A percentile compares a stretch with the other conserved stretches of the same genome.
phyloP scores from a whole-genome alignment of 2,797 vertebrate species.

The Petrocephalus sullivani region DNA sequence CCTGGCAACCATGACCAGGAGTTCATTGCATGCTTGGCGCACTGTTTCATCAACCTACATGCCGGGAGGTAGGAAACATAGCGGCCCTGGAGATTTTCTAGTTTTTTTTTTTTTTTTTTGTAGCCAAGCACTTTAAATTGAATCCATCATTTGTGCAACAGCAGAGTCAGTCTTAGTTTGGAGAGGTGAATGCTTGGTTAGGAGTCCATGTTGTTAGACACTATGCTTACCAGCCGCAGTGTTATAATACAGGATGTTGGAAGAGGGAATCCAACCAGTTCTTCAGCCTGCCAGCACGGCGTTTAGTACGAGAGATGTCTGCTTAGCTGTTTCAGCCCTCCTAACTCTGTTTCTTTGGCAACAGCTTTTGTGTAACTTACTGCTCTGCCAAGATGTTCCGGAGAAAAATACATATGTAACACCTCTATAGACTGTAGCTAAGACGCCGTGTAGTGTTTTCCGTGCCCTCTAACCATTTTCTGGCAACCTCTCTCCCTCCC shows the following conservation, averaged over 20 bases:
- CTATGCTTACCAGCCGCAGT: not conserved
- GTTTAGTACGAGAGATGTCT: not conserved
- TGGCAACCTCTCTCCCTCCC: not conserved
- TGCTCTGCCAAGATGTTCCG: not conserved
- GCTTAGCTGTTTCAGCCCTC: not conserved
- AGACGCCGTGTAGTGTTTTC: not conserved
- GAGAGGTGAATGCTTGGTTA: not conserved
- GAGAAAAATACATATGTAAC: not conserved
- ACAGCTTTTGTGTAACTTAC: not conserved
- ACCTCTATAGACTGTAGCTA: not conserved
- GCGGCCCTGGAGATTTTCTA: no score
- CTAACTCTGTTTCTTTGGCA: not conserved
- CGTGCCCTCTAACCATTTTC: not conserved
- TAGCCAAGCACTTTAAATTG: not conserved
- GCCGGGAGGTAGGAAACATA: conserved; percentile 73
- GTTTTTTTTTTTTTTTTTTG: not conserved
- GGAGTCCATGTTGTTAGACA: not conserved
- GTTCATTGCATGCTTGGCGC: conserved; percentile 91
- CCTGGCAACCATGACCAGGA: conserved; percentile 97
- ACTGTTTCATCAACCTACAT: conserved; percentile 92
- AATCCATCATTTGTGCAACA: not conserved
- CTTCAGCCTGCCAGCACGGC: not conserved
- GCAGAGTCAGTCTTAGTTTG: not conserved
- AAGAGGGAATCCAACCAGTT: not conserved
- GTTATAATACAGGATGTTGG: not conserved